Evolutionary conservation across 2,113 vertebrate genomes (phyloP).

Genomic region (Neotoma lepida): DNA sequence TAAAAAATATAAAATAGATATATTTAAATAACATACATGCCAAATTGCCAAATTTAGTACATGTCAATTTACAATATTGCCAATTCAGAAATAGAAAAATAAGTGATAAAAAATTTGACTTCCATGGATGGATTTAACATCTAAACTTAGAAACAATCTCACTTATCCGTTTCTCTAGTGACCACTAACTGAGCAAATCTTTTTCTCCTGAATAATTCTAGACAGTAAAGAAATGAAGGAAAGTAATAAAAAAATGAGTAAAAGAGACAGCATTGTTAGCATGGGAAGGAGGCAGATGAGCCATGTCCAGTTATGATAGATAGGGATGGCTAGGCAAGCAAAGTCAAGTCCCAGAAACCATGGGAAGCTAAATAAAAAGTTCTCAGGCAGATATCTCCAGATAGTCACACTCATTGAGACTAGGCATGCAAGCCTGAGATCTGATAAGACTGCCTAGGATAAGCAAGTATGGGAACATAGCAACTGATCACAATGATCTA

Average conservation of each 20-base stretch:
- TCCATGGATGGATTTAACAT: not conserved
- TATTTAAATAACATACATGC: not conserved
- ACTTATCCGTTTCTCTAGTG: not conserved
- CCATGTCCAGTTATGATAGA: not conserved
- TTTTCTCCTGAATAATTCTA: not conserved
- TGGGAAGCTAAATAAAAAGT: accelerated
- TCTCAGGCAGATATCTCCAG: not conserved
- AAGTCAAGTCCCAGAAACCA: accelerated
- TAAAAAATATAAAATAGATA: not conserved
- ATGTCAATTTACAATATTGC: not conserved
- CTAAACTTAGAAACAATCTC: not conserved
- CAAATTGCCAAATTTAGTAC: not conserved
- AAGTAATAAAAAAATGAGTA: not conserved
- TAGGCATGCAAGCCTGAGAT: no score
- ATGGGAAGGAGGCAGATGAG: not conserved
- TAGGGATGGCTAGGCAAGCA: not conserved
- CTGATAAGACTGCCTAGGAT: not conserved
- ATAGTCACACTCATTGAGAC: not conserved
- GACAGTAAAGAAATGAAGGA: not conserved
- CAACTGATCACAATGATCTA: not conserved
- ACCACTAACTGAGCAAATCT: not conserved
- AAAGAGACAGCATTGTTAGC: not conserved
- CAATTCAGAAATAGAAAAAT: not conserved
- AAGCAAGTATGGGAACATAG: accelerated
- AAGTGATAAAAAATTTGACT: not conserved